Base-by-base conservation (phyloP, 2,113 vertebrate species). In the Gambusia affinis region DNA sequence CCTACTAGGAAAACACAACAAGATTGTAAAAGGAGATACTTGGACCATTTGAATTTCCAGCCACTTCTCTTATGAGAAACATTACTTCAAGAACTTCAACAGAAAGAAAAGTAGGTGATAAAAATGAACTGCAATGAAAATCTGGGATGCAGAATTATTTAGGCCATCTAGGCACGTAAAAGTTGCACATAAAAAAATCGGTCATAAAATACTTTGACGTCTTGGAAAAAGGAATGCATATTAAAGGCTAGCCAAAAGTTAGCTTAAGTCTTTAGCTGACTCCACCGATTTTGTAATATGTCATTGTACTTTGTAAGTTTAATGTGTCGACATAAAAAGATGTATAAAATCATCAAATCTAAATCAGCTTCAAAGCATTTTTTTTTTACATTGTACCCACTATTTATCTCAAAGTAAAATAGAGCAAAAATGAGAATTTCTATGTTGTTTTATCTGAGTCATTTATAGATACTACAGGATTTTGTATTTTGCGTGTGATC, bases 1-100 rank as follows among this genome's bases (percentile, higher is more conserved):
- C 8, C 35, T 37, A 37, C 10, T 60, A 14, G 3, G 29, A 1
- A 0, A 44, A 28, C 60, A 42, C 64, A 29, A 39, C 0, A 2
- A 54, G 39, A 82, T 84, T 86, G 76, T 70, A 73, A 87, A 86
- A 84, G 51, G 60, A 65, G 54, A 81, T 87, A 85, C 30, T 24
- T 47, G 70, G 80, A 37, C 31, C 24, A 27, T 28, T 2, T 19
- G 14, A 28, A 29, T 47, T 17, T 30, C 60, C 60, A 62, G 60
- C 12, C 2, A 3, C 51, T 57, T 57, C 51, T 57, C 51, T 57
- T 57, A n/a, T 8, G 19, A 24, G 22, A 24, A 2, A 22, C 19
- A 54, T 8, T 54, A n/a, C 2, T 57, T 57, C 51, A 57, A n/a
- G 0, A 57, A 57, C 51, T 22, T n/a, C 2, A 57, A 57, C 17